A percentile compares a stretch with the other conserved stretches of the same genome.
These are phyloP conservation scores for Acanthosoma haemorrhoidale DNA, from an alignment of 2,888 invertebrate species.

Conservation along the genomic window DNA sequence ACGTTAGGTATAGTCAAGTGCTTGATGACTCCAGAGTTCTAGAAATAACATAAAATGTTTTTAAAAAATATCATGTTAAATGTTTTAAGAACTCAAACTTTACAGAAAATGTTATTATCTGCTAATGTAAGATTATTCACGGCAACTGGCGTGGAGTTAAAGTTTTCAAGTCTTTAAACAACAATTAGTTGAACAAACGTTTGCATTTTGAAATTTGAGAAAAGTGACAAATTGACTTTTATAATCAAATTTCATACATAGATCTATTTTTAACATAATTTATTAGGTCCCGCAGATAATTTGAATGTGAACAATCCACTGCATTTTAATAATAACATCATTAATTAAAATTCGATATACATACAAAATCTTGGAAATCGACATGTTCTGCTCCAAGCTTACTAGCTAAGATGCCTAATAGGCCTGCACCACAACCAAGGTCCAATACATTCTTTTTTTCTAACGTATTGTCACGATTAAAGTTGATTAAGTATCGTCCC, in stretches of 20 bases:
- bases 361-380: constrained; percentile 92
- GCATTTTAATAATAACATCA: no score
- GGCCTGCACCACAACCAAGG: constrained; percentile 87
- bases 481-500: constrained; percentile 56
- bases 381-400: constrained; percentile 60
- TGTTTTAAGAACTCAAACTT: neutral
- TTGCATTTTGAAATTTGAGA: no score
- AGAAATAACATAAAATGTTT: constrained; percentile 46
- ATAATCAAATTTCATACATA: no score
- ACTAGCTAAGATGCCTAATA: constrained; percentile 76
- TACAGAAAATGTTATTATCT: neutral
- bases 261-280: no score
- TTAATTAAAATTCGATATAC: no score
- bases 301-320: no score
- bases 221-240: no score
- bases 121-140: no score
- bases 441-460: constrained; percentile 64
- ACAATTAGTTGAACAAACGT: no score
- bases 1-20: constrained; percentile 78
- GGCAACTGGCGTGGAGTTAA: no score
- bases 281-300: no score
- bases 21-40: constrained; percentile 81
- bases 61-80: neutral
- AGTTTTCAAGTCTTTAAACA: no score
- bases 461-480: constrained; percentile 47